Percentiles rank a stretch among this genome's conserved stretches.
Evolutionary conservation across 2,888 invertebrate genomes (phyloP).

Genomic region (Achlya flavicornis): DNA sequence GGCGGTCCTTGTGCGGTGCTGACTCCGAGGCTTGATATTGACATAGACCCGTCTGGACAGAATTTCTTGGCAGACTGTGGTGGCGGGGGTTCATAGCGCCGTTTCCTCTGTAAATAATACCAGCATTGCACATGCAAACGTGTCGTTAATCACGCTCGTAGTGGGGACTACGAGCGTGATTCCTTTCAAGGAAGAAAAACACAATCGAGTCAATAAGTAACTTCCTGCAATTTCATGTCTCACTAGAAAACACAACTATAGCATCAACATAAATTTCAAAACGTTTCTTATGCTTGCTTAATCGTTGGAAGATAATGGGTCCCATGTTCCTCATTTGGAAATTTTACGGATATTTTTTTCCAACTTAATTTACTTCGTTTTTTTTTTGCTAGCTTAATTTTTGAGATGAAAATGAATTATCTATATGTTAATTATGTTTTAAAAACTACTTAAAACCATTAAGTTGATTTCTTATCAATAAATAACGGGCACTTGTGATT

Average conservation of each 20-base stretch:
- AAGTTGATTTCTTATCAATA: too few relatives aligned
- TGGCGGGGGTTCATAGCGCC: slow-evolving; percentile 64
- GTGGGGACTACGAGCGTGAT: background rate
- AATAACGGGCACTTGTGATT: too few relatives aligned
- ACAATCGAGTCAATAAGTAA: slow-evolving; percentile 3
- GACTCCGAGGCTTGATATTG: slow-evolving; percentile 18
- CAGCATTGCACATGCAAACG: slow-evolving; percentile 9
- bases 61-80: slow-evolving; percentile 69
- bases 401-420: too few relatives aligned
- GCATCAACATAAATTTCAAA: background rate
- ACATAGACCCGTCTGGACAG: slow-evolving; percentile 59
- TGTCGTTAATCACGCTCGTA: background rate
- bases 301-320: background rate
- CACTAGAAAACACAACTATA: background rate
- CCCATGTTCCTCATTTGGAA: too few relatives aligned
- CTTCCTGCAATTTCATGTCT: slow-evolving; percentile 3
- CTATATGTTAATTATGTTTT: too few relatives aligned
- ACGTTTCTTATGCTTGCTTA: background rate
- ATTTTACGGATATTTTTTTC: too few relatives aligned
- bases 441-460: too few relatives aligned
- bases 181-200: background rate
- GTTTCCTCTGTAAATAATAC: slow-evolving; percentile 60
- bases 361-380: too few relatives aligned
- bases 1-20: slow-evolving; percentile 50
- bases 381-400: too few relatives aligned